Evolutionary conservation across 2,888 invertebrate genomes (phyloP), one percentile per base, ranked within the genome.

Genomic region (Allolobophora icterica): DNA sequence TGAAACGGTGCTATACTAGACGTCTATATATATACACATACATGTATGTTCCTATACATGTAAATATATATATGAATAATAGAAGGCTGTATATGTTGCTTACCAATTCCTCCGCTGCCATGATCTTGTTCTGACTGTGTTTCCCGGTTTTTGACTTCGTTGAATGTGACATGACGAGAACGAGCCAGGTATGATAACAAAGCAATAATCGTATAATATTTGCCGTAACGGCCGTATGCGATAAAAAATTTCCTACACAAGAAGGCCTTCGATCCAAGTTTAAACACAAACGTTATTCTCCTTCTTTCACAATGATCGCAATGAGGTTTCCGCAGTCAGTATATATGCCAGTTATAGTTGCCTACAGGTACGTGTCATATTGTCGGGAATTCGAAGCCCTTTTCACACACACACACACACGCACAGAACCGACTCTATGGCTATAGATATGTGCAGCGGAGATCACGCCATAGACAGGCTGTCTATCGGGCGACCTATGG

Each of bases 41-140:
- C 21, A 52, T 52, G 52, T 52, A 52, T 21, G 52, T 13, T 38
- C 45, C 5, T 45, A 45, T 19, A 5, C 45, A 45, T 17, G 13
- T 45, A 38, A 38, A 45, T 19, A 45, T 45, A 45, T 19, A 45
- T 45, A 45, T 45, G 5, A 45, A 45, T 1, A 1, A 19, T 17
- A 45, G 45, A 45, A 38, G 38, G 45, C 45, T 17, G 45, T 21
- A 71, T 71, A 71, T 71, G 6, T 71, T 71, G n/a, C 71, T 87
- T 35, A 87, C 87, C 38, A 87, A 87, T 34, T 87, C 87, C 87
- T 87, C 87, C 8, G 87, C 35, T 35, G 35, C 35, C 87, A 19
- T 21, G 21, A 5, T 15, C 38, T 87, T 34, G 87, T 24, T 87
- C 34, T 87, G 87, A 87, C 35, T 87, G 35, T 35, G 87, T 17